Percentiles rank a stretch among this genome's conserved stretches.
Conservation (phyloP, 2,113 vertebrate species). For the Cercocebus atys region DNA sequence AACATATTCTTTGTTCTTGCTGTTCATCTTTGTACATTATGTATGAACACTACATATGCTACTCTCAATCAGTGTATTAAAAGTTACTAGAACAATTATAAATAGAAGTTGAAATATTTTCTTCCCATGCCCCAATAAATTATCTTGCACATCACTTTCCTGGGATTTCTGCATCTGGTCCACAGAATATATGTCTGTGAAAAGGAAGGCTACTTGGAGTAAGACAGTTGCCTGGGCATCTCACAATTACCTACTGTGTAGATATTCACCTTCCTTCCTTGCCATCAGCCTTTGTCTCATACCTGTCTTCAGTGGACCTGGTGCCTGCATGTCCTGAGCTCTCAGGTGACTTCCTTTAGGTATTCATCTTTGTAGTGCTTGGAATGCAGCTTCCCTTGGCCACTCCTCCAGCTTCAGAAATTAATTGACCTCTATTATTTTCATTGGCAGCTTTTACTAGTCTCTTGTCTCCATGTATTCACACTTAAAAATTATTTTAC, state of each 20-base stretch:
- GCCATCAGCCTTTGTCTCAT: neutral
- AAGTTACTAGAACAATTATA: neutral
- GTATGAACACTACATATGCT: too few relatives aligned
- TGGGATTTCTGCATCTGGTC: neutral
- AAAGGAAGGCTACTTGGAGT: neutral
- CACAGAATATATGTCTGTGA: accelerated
- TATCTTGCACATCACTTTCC: accelerated
- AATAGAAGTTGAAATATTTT: neutral
- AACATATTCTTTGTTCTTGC: neutral
- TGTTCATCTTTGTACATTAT: neutral
- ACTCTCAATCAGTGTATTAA: neutral
- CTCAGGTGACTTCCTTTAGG: neutral
- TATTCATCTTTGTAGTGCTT: neutral
- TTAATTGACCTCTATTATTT: neutral
- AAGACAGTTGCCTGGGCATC: neutral
- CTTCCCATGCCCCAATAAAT: neutral
- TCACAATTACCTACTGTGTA: accelerated
- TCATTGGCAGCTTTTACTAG: neutral
- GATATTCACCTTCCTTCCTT: neutral
- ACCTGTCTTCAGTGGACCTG: neutral
- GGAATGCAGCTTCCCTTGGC: neutral
- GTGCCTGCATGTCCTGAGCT: neutral
- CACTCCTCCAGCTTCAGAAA: neutral
- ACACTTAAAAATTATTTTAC: neutral
- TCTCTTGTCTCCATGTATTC: neutral